A percentile compares a stretch with the other conserved stretches of the same genome.
Conservation (phyloP, 2,888 invertebrate species). For the Augochlorella aurata region DNA sequence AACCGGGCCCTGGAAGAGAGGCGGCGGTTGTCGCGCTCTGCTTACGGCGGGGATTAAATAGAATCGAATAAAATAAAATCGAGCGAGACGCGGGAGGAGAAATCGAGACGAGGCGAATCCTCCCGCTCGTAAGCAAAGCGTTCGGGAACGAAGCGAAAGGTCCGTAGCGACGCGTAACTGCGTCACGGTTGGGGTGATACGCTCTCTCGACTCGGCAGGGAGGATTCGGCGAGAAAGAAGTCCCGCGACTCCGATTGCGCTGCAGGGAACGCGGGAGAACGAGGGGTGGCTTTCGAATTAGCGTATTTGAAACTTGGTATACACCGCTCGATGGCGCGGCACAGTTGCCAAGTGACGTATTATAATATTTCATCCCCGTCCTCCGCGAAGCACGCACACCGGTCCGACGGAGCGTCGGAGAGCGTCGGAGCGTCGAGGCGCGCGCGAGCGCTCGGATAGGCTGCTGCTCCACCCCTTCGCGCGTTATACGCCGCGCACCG, state of each 20-base stretch:
- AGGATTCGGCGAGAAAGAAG: slow-evolving; percentile 59
- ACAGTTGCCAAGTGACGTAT: slow-evolving; percentile 81
- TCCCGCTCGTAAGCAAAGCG: neutral
- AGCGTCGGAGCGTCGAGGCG: slow-evolving; percentile 13
- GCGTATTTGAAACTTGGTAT: slow-evolving; percentile 76
- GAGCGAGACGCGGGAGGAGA: neutral
- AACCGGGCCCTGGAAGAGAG: neutral
- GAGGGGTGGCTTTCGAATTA: slow-evolving; percentile 75
- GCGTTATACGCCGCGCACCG: slow-evolving; percentile 54
- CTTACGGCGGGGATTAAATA: neutral
- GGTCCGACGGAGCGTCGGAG: neutral
- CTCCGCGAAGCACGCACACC: slow-evolving; percentile 50
- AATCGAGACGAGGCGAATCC: neutral
- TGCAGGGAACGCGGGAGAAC: slow-evolving; percentile 50
- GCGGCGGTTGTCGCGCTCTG: neutral
- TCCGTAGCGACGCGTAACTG: slow-evolving; percentile 21
- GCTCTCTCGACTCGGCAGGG: slow-evolving; percentile 2
- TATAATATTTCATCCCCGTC: slow-evolving; percentile 80
- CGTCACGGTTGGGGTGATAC: slow-evolving; percentile 14
- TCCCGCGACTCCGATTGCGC: slow-evolving; percentile 62
- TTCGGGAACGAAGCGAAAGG: neutral
- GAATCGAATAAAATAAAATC: neutral
- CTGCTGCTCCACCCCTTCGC: slow-evolving; percentile 70
- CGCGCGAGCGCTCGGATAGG: slow-evolving; percentile 43
- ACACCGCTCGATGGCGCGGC: slow-evolving; percentile 78